phyloP scores from a whole-genome alignment of 2,113 vertebrate species.

The Macaca nemestrina region DNA sequence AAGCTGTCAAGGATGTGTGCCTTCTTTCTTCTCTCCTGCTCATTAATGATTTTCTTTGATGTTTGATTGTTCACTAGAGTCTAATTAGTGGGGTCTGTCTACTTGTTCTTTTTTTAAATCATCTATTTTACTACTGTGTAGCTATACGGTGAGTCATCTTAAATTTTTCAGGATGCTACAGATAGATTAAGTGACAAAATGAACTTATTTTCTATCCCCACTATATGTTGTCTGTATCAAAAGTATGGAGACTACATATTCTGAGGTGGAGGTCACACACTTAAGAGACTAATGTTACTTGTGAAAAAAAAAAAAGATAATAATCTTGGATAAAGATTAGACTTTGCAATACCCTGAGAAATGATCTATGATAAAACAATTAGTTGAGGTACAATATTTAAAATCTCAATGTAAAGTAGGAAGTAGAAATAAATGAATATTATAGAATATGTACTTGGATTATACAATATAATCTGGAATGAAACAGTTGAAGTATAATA shows the following conservation, averaged over 20 bases:
- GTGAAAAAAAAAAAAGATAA: neutral
- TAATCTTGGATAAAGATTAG: neutral
- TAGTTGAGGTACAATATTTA: neutral
- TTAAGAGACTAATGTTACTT: neutral
- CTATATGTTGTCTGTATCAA: neutral
- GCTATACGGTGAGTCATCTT: neutral
- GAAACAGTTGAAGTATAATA: neutral
- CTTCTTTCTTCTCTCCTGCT: slow-evolving; percentile 13
- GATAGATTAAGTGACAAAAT: neutral
- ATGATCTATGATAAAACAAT: neutral
- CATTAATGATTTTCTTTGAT: slow-evolving; percentile 55
- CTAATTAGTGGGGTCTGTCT: slow-evolving; percentile 38
- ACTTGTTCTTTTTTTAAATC: neutral
- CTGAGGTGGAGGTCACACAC: neutral
- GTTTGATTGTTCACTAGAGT: slow-evolving; percentile 17
- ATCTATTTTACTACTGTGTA: neutral
- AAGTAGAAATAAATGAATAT: neutral
- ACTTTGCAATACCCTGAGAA: neutral
- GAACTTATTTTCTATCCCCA: neutral
- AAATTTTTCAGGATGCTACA: neutral
- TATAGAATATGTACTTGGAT: neutral
- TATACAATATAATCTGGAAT: neutral
- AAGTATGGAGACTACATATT: neutral
- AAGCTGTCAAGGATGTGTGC: neutral
- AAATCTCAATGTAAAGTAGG: neutral